phyloP scores from a whole-genome alignment of 2,888 invertebrate genomes.

The Lacanobia oleracea region DNA sequence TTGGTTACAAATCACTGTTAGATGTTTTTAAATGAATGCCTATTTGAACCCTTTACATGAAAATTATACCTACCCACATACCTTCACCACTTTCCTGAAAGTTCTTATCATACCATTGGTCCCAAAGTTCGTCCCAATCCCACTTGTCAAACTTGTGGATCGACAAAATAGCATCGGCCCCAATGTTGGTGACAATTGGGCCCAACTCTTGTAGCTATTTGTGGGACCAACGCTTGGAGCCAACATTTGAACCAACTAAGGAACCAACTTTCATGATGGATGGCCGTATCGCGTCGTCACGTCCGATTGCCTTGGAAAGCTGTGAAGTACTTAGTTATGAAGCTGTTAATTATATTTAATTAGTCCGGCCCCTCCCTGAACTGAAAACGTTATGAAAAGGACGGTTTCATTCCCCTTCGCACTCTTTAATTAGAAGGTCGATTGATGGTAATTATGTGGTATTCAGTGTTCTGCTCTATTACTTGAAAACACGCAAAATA shows the following conservation, averaged over 20 bases:
- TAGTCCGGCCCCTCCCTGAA: slow-evolving; percentile 13
- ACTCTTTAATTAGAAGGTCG: slow-evolving; percentile 12
- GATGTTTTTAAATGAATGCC: too few species aligned
- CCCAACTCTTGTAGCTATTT: not conserved
- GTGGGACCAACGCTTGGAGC: not conserved
- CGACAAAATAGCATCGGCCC: not conserved
- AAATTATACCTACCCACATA: not conserved
- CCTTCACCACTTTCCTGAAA: not conserved
- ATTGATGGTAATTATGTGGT: not conserved
- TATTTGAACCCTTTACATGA: not conserved
- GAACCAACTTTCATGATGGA: slow-evolving; percentile 14
- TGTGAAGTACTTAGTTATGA: slow-evolving; percentile 14
- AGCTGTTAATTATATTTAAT: slow-evolving; percentile 48
- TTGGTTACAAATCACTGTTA: too few species aligned
- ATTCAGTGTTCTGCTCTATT: not conserved
- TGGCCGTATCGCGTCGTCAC: slow-evolving; percentile 23
- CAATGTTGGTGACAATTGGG: not conserved
- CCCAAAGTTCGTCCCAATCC: not conserved
- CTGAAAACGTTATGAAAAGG: slow-evolving; percentile 19
- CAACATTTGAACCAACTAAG: not conserved
- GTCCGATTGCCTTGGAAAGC: slow-evolving; percentile 22
- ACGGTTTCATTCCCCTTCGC: slow-evolving; percentile 1
- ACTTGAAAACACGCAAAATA: not conserved
- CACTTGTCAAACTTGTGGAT: not conserved
- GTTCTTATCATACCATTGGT: not conserved